Evolutionary conservation across 2,888 invertebrate species (phyloP), one percentile per base, ranked within the genome.

Genomic region (Drosophila anceps): DNA sequence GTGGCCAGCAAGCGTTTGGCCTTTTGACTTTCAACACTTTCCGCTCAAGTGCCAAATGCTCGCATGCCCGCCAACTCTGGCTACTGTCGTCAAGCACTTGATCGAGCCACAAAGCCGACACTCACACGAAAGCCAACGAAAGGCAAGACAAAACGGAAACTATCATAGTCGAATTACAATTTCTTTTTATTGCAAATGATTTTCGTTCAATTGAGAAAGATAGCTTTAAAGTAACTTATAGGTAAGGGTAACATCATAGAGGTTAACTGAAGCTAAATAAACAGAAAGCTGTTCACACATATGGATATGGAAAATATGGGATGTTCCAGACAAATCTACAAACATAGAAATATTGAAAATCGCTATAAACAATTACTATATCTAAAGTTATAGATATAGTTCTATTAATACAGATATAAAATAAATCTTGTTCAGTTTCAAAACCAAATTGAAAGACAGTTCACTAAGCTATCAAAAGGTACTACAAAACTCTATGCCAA

Each of bases 1-100:
- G 84, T 87, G 79, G 75, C 79, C 70, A 57, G 44, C 73, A 72
- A 72, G 54, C 70, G 57, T 65, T 76, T 69, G 70, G 79, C 58
- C 48, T 69, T 79, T 84, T 71, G 66, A 53, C 71, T 70, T 72
- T 50, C 53, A 88, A 88, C 84, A 88, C 88, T 88, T 77, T 84
- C 46, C 37, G 66, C 44, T 69, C 69, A 72, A 82, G 86, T 85
- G 83, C 57, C 57, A 55, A 54, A 54, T 59, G 39, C 60, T 67
- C 66, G 58, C 62, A 60, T 50, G 51, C 55, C 59, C 31, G 44
- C 59, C 78, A 68, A 51, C 59, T 59, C 67, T 67, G 53, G 37
- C 53, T 31, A 71, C 67, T 51, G 60, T 65, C 64, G 41, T 76
- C 67, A 9, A 54, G 41, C 66, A 60, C 46, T 76, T 58, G 20